Evolutionary conservation across 2,797 vertebrate species (phyloP).

Genomic region (Acrocephalus scirpaceus): DNA sequence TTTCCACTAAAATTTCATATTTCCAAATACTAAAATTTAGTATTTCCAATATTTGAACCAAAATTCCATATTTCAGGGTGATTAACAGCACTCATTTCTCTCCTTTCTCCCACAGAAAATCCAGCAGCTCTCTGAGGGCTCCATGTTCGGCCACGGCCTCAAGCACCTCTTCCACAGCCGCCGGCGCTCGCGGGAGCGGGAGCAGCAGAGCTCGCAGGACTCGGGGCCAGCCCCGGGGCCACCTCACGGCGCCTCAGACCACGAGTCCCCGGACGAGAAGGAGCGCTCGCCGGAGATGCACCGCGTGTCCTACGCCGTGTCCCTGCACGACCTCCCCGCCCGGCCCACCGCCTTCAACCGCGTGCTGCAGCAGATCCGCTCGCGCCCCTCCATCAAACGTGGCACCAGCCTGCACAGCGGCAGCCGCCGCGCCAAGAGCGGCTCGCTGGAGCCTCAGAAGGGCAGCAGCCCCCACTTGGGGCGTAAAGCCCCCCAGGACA

Average conservation of each 20-base stretch:
- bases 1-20: too few relatives aligned
- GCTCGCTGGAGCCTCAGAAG: conserved; percentile 78
- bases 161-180: conserved; percentile 88
- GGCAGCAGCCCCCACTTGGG: conserved; percentile 82
- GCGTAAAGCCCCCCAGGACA: conserved; percentile 79
- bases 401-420: conserved; percentile 80
- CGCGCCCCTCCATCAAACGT: conserved; percentile 83
- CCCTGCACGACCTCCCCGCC: conserved; percentile 82
- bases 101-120: conserved; percentile 74
- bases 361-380: conserved; percentile 85
- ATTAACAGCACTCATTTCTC: too few relatives aligned
- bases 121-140: conserved; percentile 85
- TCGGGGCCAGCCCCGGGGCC: not conserved
- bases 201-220: conserved; percentile 76
- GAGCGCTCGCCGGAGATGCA: conserved; percentile 86
- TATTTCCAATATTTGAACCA: not conserved
- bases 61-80: too few relatives aligned
- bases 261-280: conserved; percentile 84
- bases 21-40: not conserved
- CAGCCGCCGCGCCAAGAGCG: conserved; percentile 79
- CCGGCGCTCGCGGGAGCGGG: conserved; percentile 80
- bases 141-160: conserved; percentile 86
- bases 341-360: conserved; percentile 86
- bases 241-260: conserved; percentile 72
- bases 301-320: conserved; percentile 84